These are phyloP conservation scores for Catharus fuscescens DNA, from an alignment of 2,113 vertebrate species.

Conservation along the genomic window DNA sequence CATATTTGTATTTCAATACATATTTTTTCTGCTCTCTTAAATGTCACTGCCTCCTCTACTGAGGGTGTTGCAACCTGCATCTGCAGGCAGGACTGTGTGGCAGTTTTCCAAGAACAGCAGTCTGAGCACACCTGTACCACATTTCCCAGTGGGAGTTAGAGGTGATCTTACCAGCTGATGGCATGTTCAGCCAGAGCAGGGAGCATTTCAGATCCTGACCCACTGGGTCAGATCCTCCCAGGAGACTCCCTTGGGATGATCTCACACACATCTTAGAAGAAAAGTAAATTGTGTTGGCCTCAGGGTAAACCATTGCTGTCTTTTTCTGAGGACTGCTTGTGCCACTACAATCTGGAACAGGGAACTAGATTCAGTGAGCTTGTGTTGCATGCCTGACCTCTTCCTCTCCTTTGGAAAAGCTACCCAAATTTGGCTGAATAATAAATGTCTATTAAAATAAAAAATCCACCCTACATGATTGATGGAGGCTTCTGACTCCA, in stretches of 20 bases:
- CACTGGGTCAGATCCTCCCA: not conserved
- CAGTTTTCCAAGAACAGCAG: not conserved
- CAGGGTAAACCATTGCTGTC: not conserved
- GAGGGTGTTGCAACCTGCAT: not conserved
- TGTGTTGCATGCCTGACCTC: not conserved
- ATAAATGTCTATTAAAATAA: not conserved
- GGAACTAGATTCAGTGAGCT: not conserved
- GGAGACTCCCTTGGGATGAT: not conserved
- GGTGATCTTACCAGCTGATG: not conserved
- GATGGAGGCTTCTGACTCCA: not conserved
- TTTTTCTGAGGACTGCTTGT: not conserved
- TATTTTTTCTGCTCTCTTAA: slow-evolving; percentile 5
- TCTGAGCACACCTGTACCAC: not conserved
- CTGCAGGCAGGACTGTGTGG: not conserved
- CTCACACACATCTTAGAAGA: not conserved
- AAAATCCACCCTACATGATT: not conserved
- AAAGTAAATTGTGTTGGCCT: not conserved
- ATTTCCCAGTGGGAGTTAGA: not conserved
- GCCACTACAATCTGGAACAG: not conserved
- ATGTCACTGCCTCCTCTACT: not conserved
- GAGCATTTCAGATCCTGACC: not conserved
- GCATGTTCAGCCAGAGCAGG: not conserved
- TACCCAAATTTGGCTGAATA: not conserved
- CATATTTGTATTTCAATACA: not conserved
- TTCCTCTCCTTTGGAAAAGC: not conserved